A percentile compares a stretch with the other conserved stretches of the same genome.
These are phyloP conservation scores for Aspiorhynchus laticeps DNA, from an alignment of 2,113 vertebrate species.

Conservation along the genomic window DNA sequence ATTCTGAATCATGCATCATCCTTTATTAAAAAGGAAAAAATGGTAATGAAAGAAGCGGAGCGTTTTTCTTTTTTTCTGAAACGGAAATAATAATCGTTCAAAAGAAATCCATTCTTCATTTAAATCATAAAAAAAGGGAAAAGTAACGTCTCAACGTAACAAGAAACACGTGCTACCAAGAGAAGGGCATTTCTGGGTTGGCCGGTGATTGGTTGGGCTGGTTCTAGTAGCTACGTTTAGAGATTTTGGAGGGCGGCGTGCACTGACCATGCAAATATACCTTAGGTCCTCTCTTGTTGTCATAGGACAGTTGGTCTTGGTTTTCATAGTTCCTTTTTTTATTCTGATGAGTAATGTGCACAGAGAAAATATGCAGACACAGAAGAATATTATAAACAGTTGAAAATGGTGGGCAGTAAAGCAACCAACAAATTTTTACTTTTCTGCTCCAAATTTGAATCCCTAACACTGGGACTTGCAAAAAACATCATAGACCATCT, in stretches of 20 bases:
- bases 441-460: conserved; percentile 91
- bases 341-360: conserved; percentile 99
- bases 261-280: conserved; percentile 99
- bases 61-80: conserved; percentile 66
- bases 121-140: conserved; percentile 81
- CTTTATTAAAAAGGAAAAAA: conserved; percentile 74
- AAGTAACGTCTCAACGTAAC: conserved; percentile 81
- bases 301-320: conserved; percentile 99
- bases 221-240: conserved; percentile 90
- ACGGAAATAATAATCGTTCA: conserved; percentile 74
- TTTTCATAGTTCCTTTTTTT: conserved; percentile 99
- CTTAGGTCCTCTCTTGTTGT: conserved; percentile 99
- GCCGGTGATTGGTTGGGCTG: conserved; percentile 77
- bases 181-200: conserved; percentile 80
- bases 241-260: conserved; percentile 98
- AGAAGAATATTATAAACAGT: conserved; percentile 99
- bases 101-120: conserved; percentile 87
- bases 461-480: conserved; percentile 93
- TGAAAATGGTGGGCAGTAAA: conserved; percentile 99
- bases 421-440: conserved; percentile 98
- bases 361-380: conserved; percentile 99
- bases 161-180: conserved; percentile 87
- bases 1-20: conserved; percentile 79
- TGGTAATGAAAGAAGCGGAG: conserved; percentile 78
- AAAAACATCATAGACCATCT: conserved; percentile 73